These are phyloP conservation scores for Sphenopsis melanotis DNA, from an alignment of 2,797 vertebrate genomes.

Conservation along the genomic window DNA sequence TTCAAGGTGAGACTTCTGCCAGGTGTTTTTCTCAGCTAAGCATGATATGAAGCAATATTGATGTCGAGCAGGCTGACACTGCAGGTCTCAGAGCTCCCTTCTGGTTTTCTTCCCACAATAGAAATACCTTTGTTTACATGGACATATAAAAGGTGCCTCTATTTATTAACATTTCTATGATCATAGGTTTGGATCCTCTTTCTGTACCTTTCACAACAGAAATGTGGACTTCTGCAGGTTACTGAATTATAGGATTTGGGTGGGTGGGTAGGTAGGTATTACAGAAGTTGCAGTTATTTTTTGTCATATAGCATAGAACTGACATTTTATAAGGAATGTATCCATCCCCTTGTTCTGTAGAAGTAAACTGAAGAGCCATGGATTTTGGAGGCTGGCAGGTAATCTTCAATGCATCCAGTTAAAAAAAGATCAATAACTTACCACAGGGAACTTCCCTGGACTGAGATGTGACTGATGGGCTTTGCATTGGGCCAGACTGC, in stretches of 20 bases:
- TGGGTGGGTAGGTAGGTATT: background rate
- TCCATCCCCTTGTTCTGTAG: background rate
- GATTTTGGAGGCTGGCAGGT: background rate
- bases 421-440: background rate
- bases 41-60: background rate
- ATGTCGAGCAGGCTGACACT: background rate
- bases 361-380: background rate
- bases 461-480: background rate
- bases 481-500: background rate
- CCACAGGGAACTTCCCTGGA: background rate
- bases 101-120: background rate
- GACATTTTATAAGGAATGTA: background rate
- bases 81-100: background rate
- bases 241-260: background rate
- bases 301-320: background rate
- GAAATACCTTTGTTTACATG: background rate
- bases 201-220: background rate
- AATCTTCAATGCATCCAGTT: background rate
- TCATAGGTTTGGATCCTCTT: background rate
- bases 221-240: background rate
- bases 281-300: background rate
- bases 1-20: conserved; percentile 5
- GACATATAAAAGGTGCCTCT: background rate
- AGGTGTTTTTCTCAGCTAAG: conserved; percentile 27
- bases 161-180: background rate